phyloP scores from a whole-genome alignment of 2,797 vertebrate genomes.

The Miichthys miiuy region DNA sequence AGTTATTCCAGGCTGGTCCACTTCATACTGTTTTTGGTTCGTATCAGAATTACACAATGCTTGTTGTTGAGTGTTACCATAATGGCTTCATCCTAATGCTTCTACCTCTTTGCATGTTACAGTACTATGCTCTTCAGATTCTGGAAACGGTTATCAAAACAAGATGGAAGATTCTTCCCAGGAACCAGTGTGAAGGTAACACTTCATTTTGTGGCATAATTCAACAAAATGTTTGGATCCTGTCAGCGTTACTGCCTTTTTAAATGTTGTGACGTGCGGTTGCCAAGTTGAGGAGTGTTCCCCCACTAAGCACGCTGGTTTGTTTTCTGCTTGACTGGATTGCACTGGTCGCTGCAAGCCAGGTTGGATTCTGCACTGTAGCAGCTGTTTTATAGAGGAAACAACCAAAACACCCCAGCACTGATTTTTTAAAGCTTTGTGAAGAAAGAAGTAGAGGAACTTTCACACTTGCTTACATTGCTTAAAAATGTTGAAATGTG shows the following conservation, averaged over 20 bases:
- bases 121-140: constrained; percentile 99
- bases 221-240: constrained; percentile 33
- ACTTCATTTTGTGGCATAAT: background rate
- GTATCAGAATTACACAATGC: constrained; percentile 65
- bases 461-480: background rate
- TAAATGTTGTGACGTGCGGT: constrained; percentile 76
- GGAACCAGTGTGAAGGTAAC: constrained; percentile 99
- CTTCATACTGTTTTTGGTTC: constrained; percentile 77
- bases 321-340: constrained; percentile 75
- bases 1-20: constrained; percentile 78
- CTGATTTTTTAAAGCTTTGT: constrained; percentile 44
- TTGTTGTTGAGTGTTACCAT: constrained; percentile 56
- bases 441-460: constrained; percentile 18
- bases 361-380: constrained; percentile 59
- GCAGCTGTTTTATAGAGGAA: constrained; percentile 60
- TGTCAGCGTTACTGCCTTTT: constrained; percentile 74
- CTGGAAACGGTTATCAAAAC: constrained; percentile 99
- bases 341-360: constrained; percentile 56
- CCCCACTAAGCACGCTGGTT: constrained; percentile 74
- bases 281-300: constrained; percentile 77
- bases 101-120: constrained; percentile 87
- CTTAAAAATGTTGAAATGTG: background rate
- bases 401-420: constrained; percentile 40
- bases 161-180: constrained; percentile 99
- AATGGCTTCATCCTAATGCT: constrained; percentile 68